A percentile compares a stretch with the other conserved stretches of the same genome.
Conservation (phyloP, 2,888 invertebrate genomes). For the Poecilus cupreus region DNA sequence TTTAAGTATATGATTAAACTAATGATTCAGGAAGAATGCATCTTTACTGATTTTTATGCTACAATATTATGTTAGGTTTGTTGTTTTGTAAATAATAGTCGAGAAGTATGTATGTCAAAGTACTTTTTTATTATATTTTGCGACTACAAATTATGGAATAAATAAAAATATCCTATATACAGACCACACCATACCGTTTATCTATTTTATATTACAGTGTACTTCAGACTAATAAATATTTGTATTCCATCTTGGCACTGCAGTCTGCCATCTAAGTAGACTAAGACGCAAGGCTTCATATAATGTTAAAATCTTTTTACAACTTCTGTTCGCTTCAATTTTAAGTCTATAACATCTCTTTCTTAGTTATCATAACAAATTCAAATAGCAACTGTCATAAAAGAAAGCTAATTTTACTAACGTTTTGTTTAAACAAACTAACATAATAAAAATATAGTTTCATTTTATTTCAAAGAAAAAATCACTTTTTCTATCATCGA, state of each 20-base stretch:
- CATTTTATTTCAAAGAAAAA: slow-evolving; percentile 33
- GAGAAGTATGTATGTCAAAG: slow-evolving; percentile 44
- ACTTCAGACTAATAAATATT: slow-evolving; percentile 51
- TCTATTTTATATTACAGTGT: slow-evolving; percentile 52
- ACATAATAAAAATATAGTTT: slow-evolving; percentile 46
- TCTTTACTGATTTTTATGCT: too few species aligned
- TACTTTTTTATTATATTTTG: slow-evolving; percentile 53
- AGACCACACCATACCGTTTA: slow-evolving; percentile 55
- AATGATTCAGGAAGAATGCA: too few species aligned
- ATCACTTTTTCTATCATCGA: slow-evolving; percentile 33
- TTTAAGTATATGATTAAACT: too few species aligned
- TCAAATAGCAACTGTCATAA: slow-evolving; percentile 28
- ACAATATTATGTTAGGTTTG: neutral
- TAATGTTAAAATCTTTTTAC: slow-evolving; percentile 23
- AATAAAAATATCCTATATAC: slow-evolving; percentile 58
- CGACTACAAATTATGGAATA: slow-evolving; percentile 59
- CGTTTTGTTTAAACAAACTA: slow-evolving; percentile 1
- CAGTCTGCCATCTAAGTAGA: slow-evolving; percentile 50
- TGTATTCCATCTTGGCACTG: slow-evolving; percentile 53
- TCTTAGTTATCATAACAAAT: slow-evolving; percentile 7
- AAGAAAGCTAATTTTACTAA: slow-evolving; percentile 43
- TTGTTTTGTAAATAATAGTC: neutral
- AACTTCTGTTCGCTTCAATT: slow-evolving; percentile 6
- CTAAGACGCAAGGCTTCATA: slow-evolving; percentile 39
- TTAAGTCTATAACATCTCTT: slow-evolving; percentile 43